These are phyloP conservation scores for Drosophila quadrilineata DNA, from an alignment of 1,140 invertebrate genomes.

Conservation along the genomic window DNA sequence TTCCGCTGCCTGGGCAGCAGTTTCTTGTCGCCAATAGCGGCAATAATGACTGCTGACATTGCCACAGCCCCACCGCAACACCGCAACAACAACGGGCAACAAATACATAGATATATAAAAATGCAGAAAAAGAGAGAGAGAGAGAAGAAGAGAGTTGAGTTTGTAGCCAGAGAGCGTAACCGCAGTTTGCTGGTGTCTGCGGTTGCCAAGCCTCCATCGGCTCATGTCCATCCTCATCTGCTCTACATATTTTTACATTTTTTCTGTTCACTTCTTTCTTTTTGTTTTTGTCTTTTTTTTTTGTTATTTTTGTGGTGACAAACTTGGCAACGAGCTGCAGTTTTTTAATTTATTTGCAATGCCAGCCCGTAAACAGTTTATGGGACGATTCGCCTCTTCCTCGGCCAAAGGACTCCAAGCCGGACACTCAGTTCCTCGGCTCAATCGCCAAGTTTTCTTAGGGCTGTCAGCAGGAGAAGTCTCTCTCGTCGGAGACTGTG, in stretches of 20 bases:
- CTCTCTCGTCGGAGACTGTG: not conserved
- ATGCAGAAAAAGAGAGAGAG: too few relatives aligned
- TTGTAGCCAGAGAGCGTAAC: conserved; percentile 36
- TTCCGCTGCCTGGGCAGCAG: conserved; percentile 53
- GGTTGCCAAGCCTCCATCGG: conserved; percentile 49
- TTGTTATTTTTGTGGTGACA: conserved; percentile 50
- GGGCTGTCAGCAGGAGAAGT: conserved; percentile 23
- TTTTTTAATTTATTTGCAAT: conserved; percentile 65
- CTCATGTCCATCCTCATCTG: conserved; percentile 39
- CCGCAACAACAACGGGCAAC: not conserved
- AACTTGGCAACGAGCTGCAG: conserved; percentile 69
- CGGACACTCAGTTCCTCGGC: conserved; percentile 17
- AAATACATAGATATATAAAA: too few relatives aligned
- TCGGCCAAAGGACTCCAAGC: not conserved
- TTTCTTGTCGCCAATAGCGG: conserved; percentile 33
- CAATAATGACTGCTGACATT: conserved; percentile 58
- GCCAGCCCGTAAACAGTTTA: conserved; percentile 29
- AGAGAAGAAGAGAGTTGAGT: not conserved
- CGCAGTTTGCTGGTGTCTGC: conserved; percentile 54
- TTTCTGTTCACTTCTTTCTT: too few relatives aligned
- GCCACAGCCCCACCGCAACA: conserved; percentile 25
- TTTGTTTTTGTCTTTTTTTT: conserved; percentile 33
- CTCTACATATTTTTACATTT: conserved; percentile 11
- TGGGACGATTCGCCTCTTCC: not conserved
- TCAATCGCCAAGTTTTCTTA: conserved; percentile 62